Percentiles rank a stretch among this genome's conserved stretches.
These are phyloP conservation scores for Drosophila triauraria DNA, from an alignment of 1,140 invertebrate genomes.

Conservation along the genomic window DNA sequence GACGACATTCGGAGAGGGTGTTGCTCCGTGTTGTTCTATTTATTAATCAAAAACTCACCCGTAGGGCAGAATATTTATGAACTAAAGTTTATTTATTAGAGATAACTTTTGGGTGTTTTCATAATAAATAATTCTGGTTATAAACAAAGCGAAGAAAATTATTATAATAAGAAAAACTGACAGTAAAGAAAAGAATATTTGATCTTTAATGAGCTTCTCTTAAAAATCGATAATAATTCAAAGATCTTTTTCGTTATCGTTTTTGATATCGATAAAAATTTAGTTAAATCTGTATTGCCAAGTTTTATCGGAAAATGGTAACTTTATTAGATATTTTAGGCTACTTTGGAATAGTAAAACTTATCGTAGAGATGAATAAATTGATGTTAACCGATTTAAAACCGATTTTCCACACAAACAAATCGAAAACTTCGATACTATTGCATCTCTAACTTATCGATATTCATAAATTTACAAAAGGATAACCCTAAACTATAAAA, in stretches of 20 bases:
- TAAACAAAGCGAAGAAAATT: not conserved
- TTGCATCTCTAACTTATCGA: too few relatives aligned
- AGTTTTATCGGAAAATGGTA: too few relatives aligned
- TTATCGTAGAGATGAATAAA: not conserved
- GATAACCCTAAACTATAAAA: not conserved
- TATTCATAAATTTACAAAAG: too few relatives aligned
- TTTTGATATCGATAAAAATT: too few relatives aligned
- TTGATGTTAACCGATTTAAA: not conserved
- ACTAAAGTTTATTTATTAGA: not conserved
- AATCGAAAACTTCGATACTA: too few relatives aligned
- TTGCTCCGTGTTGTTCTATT: conserved; percentile 17
- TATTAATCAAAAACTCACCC: conserved; percentile 22
- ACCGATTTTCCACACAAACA: not conserved
- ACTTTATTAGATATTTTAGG: not conserved
- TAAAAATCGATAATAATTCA: too few relatives aligned
- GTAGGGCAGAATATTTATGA: conserved; percentile 14
- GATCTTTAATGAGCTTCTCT: too few relatives aligned
- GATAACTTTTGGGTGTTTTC: not conserved
- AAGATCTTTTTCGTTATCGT: too few relatives aligned
- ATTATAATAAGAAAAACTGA: too few relatives aligned
- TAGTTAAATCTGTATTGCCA: too few relatives aligned
- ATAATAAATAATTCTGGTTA: not conserved
- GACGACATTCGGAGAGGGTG: conserved; percentile 20
- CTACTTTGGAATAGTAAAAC: not conserved
- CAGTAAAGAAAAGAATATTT: too few relatives aligned